Conservation (phyloP, 2,797 vertebrate species). For the Danionella dracula region DNA sequence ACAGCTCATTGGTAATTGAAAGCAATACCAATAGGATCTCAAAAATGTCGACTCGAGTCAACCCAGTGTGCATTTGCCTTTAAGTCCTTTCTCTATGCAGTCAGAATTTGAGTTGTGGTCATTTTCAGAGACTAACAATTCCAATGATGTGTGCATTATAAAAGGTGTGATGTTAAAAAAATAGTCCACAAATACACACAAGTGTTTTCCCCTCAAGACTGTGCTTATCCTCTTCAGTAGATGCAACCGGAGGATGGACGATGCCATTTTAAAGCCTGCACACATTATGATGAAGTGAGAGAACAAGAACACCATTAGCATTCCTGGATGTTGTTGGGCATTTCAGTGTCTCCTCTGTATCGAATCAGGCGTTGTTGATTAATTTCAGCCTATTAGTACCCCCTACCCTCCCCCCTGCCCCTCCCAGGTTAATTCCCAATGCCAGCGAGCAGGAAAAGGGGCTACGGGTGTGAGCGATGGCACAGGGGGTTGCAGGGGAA, state of each 20-base stretch:
- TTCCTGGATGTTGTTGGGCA: conserved; percentile 65
- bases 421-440: conserved; percentile 56
- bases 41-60: no score
- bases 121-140: no score
- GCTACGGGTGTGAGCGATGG: conserved; percentile 71
- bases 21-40: no score
- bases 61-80: no score
- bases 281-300: conserved; percentile 23
- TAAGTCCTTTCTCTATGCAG: no score
- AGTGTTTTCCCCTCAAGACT: conserved; percentile 2
- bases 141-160: no score
- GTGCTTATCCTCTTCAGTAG: neutral
- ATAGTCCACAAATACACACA: no score
- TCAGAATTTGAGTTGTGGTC: no score
- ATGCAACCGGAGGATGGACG: conserved; percentile 7
- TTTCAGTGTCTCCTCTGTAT: conserved; percentile 65
- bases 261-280: conserved; percentile 20
- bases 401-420: conserved; percentile 57
- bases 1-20: no score
- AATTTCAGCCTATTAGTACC: conserved; percentile 81
- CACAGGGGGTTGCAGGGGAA: conserved; percentile 66
- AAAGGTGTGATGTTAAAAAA: no score
- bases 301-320: conserved; percentile 65
- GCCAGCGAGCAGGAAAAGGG: conserved; percentile 55
- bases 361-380: conserved; percentile 76